Base-by-base conservation (phyloP, 2,113 vertebrate species). In the Tylochromis polylepis region DNA sequence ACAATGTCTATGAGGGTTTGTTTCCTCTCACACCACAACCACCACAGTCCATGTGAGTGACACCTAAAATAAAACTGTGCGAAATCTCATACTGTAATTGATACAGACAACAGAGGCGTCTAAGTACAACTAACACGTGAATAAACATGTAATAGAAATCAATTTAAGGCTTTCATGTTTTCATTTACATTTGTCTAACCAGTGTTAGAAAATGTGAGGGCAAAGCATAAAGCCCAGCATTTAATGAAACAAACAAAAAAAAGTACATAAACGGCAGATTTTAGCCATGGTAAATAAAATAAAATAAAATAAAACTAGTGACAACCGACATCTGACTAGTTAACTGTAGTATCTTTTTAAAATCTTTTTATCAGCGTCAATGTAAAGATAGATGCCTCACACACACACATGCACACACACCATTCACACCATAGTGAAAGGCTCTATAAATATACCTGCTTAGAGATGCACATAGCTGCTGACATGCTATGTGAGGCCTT, bases 391-490 rank as follows among this genome's bases (percentile, higher is more conserved):
- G 82, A 56, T 16, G 84, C 82, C 79, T 58, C 43, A 36, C 22
- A 62, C 79, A 49, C 79, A 59, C 36, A 41, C 36, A 57, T 27
- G 85, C 34, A 51, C 75, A 53, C 41, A 51, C 16, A 31, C 7
- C 57, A 79, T 67, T 43, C 51, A 51, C 51, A 4, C 72, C 78
- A 88, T 86, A 90, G 85, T 82, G 15, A 22, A 82, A 1, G 57
- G n/a, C 55, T 88, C 93, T 90, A 94, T 93, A 94, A 94, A 94
- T 95, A 94, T 82, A 91, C 90, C 85, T 85, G 88, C 72, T 84
- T 84, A 38, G 82, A 84, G 87, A 90, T 86, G 87, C 86, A 91
- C 83, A 89, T 82, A 85, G 62, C 77, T 4, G 34, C 83, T 78
- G 81, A 86, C 89, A 87, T 36, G 82, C 55, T 72, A 86, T 87